A percentile compares a stretch with the other conserved stretches of the same genome.
These are phyloP conservation scores for Ptilonorhynchus violaceus DNA, from an alignment of 2,113 vertebrate species.

Conservation along the genomic window DNA sequence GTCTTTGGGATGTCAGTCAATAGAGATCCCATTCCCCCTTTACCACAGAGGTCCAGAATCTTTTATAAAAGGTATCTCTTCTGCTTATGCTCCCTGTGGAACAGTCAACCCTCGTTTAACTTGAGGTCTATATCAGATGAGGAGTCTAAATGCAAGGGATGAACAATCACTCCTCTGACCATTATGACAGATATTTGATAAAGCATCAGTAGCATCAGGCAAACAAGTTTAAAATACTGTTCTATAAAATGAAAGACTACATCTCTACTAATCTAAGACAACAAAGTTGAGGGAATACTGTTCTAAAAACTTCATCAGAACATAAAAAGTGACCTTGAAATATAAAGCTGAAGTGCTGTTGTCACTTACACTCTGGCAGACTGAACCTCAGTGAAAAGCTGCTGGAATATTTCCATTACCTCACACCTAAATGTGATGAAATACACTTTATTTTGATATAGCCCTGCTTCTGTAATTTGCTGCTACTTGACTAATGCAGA, in stretches of 20 bases:
- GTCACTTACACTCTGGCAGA: background rate
- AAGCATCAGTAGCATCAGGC: background rate
- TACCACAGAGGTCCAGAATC: background rate
- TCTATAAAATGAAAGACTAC: background rate
- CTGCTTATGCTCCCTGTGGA: background rate
- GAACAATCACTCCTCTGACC: background rate
- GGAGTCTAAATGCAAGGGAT: background rate
- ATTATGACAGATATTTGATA: background rate
- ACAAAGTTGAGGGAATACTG: background rate
- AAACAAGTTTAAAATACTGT: background rate
- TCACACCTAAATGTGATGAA: background rate
- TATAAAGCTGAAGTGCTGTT: background rate
- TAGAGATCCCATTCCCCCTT: background rate
- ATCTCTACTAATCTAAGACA: background rate
- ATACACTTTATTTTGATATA: background rate
- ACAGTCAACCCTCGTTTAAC: background rate
- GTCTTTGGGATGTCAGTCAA: background rate
- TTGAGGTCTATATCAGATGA: background rate
- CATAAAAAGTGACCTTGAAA: background rate
- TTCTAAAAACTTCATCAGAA: background rate
- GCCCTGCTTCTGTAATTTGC: background rate
- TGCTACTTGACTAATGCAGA: background rate
- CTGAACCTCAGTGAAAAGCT: background rate
- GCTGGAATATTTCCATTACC: background rate
- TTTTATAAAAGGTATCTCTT: background rate